These are phyloP conservation scores for Agonopterix arenella DNA, from an alignment of 2,888 invertebrate species.

Conservation along the genomic window DNA sequence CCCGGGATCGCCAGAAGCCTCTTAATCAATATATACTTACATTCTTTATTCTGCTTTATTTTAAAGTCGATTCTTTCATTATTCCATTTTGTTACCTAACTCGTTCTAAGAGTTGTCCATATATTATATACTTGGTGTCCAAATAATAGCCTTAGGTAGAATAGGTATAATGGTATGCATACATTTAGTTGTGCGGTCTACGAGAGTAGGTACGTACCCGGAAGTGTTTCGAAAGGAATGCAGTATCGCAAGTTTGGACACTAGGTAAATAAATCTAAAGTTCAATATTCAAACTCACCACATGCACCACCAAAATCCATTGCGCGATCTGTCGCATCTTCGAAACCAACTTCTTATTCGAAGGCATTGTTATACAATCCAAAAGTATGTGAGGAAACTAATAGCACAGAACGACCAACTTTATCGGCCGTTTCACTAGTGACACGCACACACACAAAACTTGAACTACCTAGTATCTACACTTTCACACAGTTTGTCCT, in stretches of 20 bases:
- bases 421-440: conserved; percentile 71
- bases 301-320: conserved; percentile 68
- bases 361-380: conserved; percentile 55
- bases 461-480: conserved; percentile 54
- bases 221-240: background rate
- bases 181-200: too few species aligned
- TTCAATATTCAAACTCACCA: conserved; percentile 49
- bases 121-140: too few species aligned
- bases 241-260: background rate
- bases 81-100: too few species aligned
- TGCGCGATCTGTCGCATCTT: conserved; percentile 67
- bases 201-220: background rate
- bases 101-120: too few species aligned
- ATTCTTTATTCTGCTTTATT: conserved; percentile 26
- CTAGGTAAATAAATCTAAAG: background rate
- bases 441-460: conserved; percentile 63
- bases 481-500: conserved; percentile 68
- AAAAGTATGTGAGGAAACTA: conserved; percentile 55
- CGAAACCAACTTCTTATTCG: conserved; percentile 65
- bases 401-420: conserved; percentile 62
- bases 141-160: too few species aligned
- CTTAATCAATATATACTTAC: conserved; percentile 50
- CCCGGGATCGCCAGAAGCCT: conserved; percentile 33
- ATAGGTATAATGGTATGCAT: too few species aligned
- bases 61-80: conserved; percentile 1